These are phyloP conservation scores for Drosophila lacicola DNA, from an alignment of 2,888 invertebrate species.

Conservation along the genomic window DNA sequence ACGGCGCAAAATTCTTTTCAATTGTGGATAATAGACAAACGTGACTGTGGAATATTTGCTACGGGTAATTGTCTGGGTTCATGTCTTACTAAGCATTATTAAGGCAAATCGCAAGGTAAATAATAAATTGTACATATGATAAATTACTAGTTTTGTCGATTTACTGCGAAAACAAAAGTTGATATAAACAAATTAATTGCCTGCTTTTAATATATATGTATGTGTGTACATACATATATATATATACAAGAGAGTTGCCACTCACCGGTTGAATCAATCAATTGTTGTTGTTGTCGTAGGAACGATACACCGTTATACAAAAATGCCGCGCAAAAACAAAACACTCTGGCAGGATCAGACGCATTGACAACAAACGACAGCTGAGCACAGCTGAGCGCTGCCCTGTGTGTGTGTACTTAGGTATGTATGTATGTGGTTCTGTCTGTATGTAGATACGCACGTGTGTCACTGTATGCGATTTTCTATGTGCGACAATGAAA, in stretches of 20 bases:
- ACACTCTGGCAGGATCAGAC: constrained; percentile 54
- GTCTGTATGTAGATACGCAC: constrained; percentile 38
- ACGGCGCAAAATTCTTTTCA: constrained; percentile 25
- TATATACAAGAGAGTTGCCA: constrained; percentile 17
- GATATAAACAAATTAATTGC: constrained; percentile 30
- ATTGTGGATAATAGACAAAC: constrained; percentile 24
- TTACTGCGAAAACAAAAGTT: constrained; percentile 49
- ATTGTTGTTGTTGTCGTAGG: constrained; percentile 31
- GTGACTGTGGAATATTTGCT: constrained; percentile 38
- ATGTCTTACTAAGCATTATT: constrained; percentile 36
- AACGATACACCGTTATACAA: constrained; percentile 15
- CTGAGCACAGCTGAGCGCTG: constrained; percentile 71
- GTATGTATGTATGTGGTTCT: constrained; percentile 16
- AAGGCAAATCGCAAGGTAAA: constrained; percentile 26
- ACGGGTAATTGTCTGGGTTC: constrained; percentile 14
- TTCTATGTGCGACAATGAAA: constrained; percentile 51
- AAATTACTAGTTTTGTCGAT: constrained; percentile 31
- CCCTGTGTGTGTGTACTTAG: constrained; percentile 17
- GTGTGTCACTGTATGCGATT: constrained; percentile 42
- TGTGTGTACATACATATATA: background rate
- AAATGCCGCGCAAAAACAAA: constrained; percentile 49
- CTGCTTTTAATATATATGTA: constrained; percentile 5
- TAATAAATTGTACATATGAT: constrained; percentile 11
- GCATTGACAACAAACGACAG: constrained; percentile 72
- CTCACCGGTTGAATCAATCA: constrained; percentile 59